phyloP scores from a whole-genome alignment of 1,140 invertebrate genomes.

The Psilanteris sp. region DNA sequence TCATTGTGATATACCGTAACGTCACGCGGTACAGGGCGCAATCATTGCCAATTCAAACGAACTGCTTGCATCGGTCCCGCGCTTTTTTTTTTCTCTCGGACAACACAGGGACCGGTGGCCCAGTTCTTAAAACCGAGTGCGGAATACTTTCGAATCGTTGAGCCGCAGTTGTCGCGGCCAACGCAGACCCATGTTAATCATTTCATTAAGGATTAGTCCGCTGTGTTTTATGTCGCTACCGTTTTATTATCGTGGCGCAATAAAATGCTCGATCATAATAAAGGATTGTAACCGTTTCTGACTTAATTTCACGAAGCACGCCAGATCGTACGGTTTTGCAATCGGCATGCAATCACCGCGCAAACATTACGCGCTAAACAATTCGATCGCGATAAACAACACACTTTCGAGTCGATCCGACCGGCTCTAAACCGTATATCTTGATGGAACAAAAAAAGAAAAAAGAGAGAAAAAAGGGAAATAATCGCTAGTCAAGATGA shows the following conservation, averaged over 20 bases:
- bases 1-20: constrained; percentile 31
- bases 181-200: constrained; percentile 40
- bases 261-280: constrained; percentile 37
- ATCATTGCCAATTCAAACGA: constrained; percentile 44
- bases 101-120: constrained; percentile 20
- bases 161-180: constrained; percentile 24
- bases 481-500: too few species aligned
- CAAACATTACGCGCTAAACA: constrained; percentile 12
- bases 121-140: constrained; percentile 31
- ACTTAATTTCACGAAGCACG: constrained; percentile 33
- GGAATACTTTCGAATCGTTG: constrained; percentile 43
- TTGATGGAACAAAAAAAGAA: background rate
- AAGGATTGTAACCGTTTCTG: constrained; percentile 18
- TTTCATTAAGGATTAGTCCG: constrained; percentile 52
- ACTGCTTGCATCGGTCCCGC: background rate
- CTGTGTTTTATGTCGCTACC: constrained; percentile 35
- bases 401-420: background rate
- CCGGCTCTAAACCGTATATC: background rate
- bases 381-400: constrained; percentile 23
- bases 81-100: constrained; percentile 37
- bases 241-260: constrained; percentile 45
- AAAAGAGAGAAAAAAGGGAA: background rate
- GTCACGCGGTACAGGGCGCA: constrained; percentile 12
- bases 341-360: constrained; percentile 4
- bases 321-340: constrained; percentile 25